Conservation (phyloP, 2,888 invertebrate genomes). For the Drosophila mulleri region DNA sequence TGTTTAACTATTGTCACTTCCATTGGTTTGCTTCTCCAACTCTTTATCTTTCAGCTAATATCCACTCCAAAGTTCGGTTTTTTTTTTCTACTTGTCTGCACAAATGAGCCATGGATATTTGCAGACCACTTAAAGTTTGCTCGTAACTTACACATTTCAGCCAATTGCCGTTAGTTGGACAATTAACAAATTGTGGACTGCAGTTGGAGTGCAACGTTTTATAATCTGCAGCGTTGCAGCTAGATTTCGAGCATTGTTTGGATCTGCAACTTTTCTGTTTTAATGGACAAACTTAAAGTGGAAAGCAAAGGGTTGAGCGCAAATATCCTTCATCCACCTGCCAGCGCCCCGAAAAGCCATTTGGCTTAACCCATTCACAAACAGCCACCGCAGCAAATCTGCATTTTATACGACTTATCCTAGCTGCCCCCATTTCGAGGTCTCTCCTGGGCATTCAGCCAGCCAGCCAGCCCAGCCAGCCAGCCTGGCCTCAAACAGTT, state of each 20-base stretch:
- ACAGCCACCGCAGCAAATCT: constrained; percentile 61
- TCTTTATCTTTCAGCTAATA: constrained; percentile 7
- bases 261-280: constrained; percentile 46
- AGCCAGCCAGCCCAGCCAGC: neutral
- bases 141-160: constrained; percentile 6
- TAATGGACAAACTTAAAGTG: constrained; percentile 44
- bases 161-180: constrained; percentile 7
- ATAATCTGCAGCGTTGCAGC: constrained; percentile 25
- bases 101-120: constrained; percentile 3
- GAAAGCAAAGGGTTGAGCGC: neutral
- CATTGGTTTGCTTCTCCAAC: neutral
- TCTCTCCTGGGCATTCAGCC: constrained; percentile 18
- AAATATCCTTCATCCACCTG: neutral
- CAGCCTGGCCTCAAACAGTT: constrained; percentile 9
- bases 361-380: constrained; percentile 49
- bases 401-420: constrained; percentile 53
- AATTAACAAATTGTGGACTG: constrained; percentile 25
- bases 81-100: neutral
- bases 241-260: constrained; percentile 46
- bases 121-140: constrained; percentile 1
- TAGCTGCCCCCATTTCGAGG: constrained; percentile 1
- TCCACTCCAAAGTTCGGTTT: neutral
- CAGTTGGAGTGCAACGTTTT: constrained; percentile 28
- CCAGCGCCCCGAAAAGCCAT: constrained; percentile 24
- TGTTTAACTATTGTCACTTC: neutral